These are phyloP conservation scores for Scaptomyza montana DNA, from an alignment of 1,140 invertebrate species.

Conservation along the genomic window DNA sequence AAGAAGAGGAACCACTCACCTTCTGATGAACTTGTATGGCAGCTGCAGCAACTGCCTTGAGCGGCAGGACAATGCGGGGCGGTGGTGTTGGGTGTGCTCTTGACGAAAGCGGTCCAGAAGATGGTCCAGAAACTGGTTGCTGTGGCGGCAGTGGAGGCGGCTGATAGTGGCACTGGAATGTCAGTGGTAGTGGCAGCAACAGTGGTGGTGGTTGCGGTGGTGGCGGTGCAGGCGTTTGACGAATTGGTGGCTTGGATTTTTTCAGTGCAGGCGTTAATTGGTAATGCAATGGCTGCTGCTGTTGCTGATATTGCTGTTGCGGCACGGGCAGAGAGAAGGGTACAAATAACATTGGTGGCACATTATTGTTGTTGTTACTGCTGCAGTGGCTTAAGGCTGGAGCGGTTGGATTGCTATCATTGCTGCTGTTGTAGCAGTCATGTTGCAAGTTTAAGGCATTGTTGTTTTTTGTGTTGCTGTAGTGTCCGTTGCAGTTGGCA, in stretches of 20 bases:
- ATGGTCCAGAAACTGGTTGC: not conserved
- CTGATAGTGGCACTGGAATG: slow-evolving; percentile 35
- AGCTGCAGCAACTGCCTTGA: slow-evolving; percentile 59
- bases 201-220: slow-evolving; percentile 46
- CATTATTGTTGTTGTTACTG: slow-evolving; percentile 1
- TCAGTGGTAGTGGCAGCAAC: slow-evolving; percentile 45
- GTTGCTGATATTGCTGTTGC: slow-evolving; percentile 27
- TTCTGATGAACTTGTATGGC: slow-evolving; percentile 62
- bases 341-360: slow-evolving; percentile 62
- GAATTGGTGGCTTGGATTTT: slow-evolving; percentile 26
- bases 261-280: not conserved
- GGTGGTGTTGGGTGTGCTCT: slow-evolving; percentile 26
- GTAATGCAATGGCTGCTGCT: slow-evolving; percentile 1
- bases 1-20: slow-evolving; percentile 44
- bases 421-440: slow-evolving; percentile 19
- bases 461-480: slow-evolving; percentile 4
- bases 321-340: slow-evolving; percentile 57
- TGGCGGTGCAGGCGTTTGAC: slow-evolving; percentile 32
- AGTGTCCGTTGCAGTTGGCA: slow-evolving; percentile 26
- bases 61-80: slow-evolving; percentile 39
- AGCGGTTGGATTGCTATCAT: not conserved
- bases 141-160: slow-evolving; percentile 6
- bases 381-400: slow-evolving; percentile 6
- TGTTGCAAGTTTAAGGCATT: not conserved
- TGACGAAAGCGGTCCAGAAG: not conserved